These are phyloP conservation scores for Sebastes iracundus DNA, from an alignment of 2,797 vertebrate species.

Conservation along the genomic window DNA sequence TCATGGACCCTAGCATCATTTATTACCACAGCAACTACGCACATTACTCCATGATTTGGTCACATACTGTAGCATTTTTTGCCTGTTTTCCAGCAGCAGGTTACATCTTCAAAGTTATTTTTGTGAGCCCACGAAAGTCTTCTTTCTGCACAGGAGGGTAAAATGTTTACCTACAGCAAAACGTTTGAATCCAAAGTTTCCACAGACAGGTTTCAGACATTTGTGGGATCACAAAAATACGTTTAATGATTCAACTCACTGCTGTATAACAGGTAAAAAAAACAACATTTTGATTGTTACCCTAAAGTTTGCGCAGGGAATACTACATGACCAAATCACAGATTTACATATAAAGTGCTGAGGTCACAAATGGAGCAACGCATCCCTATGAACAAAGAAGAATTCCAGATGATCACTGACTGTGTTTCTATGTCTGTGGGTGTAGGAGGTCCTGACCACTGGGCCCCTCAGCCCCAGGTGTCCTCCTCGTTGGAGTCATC, in stretches of 20 bases:
- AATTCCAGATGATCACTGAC: background rate
- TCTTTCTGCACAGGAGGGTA: background rate
- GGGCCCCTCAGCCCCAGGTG: slow-evolving; percentile 82
- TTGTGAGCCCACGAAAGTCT: background rate
- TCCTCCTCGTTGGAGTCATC: slow-evolving; percentile 93
- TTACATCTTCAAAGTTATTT: background rate
- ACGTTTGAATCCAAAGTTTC: background rate
- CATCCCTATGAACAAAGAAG: background rate
- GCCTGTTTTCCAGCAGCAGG: background rate
- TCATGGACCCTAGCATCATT: background rate
- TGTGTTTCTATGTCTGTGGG: background rate
- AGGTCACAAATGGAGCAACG: background rate
- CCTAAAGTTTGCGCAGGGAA: background rate
- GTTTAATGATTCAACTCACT: background rate
- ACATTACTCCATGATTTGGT: background rate
- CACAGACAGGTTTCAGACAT: background rate
- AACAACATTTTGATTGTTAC: too few relatives aligned
- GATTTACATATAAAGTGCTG: background rate
- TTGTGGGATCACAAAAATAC: background rate
- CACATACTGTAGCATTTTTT: background rate
- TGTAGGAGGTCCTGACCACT: slow-evolving; percentile 71
- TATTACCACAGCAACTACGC: background rate
- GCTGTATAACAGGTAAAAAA: background rate
- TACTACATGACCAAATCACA: background rate
- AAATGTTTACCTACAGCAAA: background rate